Evolutionary conservation across 2,888 invertebrate genomes (phyloP).

Genomic region (Sceliomorpha sp.): DNA sequence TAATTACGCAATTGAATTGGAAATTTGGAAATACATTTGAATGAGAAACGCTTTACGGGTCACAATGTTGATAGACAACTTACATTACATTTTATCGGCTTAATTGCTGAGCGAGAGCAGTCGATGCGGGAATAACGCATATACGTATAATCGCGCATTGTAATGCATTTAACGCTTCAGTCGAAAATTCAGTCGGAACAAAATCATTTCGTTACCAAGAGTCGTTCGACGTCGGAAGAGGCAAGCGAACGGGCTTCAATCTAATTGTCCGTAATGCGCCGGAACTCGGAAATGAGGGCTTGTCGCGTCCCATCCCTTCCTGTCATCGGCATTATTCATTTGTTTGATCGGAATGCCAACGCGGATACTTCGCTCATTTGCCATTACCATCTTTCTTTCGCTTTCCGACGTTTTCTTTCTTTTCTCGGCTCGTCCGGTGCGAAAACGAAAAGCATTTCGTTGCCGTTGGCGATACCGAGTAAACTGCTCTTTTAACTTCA

Average conservation of each 20-base stretch:
- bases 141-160: too few species aligned
- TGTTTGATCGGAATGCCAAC: slow-evolving; percentile 67
- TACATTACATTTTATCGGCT: too few species aligned
- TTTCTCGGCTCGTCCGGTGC: slow-evolving; percentile 10
- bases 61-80: too few species aligned
- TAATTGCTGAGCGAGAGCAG: too few species aligned
- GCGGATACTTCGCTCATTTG: slow-evolving; percentile 25
- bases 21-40: slow-evolving; percentile 17
- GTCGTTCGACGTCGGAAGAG: slow-evolving; percentile 36
- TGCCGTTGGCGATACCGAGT: slow-evolving; percentile 12
- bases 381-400: slow-evolving; percentile 37
- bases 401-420: slow-evolving; percentile 17
- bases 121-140: too few species aligned
- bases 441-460: slow-evolving; percentile 27
- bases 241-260: slow-evolving; percentile 67
- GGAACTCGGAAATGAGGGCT: slow-evolving; percentile 69
- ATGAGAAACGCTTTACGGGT: slow-evolving; percentile 1
- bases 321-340: slow-evolving; percentile 69
- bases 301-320: slow-evolving; percentile 64
- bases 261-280: slow-evolving; percentile 75
- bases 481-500: slow-evolving; percentile 52
- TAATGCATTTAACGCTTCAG: neutral
- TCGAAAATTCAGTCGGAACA: slow-evolving; percentile 25
- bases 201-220: slow-evolving; percentile 63
- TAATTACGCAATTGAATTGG: slow-evolving; percentile 27